Evolutionary conservation across 1,140 invertebrate genomes (phyloP).

Genomic region (Camponotus pennsylvanicus): DNA sequence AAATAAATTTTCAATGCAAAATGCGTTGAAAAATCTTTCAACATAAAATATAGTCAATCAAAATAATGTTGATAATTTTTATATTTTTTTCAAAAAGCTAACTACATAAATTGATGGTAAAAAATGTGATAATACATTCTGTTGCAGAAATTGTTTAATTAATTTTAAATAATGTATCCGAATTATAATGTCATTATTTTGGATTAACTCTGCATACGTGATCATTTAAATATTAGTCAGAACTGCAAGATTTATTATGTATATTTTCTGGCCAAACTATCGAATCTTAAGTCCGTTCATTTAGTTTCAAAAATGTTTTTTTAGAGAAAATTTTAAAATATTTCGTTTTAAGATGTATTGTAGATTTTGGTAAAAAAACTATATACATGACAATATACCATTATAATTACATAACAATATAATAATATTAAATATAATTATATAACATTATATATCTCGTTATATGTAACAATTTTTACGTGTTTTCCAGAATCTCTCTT

Average conservation of each 20-base stretch:
- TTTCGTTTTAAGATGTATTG: background rate
- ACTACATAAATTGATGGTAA: background rate
- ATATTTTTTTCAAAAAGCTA: background rate
- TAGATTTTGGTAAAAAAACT: background rate
- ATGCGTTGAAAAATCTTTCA: background rate
- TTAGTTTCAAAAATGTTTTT: background rate
- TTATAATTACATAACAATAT: no score
- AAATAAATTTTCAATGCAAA: background rate
- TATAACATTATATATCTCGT: no score
- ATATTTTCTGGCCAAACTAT: background rate
- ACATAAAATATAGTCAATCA: background rate
- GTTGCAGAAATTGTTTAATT: background rate
- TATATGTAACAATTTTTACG: conserved; percentile 10
- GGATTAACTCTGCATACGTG: background rate
- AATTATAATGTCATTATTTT: background rate
- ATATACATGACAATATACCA: no score
- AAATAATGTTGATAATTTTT: background rate
- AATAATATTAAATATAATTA: no score
- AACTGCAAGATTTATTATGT: background rate
- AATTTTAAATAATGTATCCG: conserved; percentile 17
- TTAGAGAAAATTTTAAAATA: background rate
- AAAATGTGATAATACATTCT: background rate
- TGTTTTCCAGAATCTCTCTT: conserved; percentile 1
- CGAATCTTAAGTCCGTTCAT: background rate
- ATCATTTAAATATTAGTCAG: background rate